phyloP scores from a whole-genome alignment of 2,888 invertebrate genomes.

The Agrotis segetum region DNA sequence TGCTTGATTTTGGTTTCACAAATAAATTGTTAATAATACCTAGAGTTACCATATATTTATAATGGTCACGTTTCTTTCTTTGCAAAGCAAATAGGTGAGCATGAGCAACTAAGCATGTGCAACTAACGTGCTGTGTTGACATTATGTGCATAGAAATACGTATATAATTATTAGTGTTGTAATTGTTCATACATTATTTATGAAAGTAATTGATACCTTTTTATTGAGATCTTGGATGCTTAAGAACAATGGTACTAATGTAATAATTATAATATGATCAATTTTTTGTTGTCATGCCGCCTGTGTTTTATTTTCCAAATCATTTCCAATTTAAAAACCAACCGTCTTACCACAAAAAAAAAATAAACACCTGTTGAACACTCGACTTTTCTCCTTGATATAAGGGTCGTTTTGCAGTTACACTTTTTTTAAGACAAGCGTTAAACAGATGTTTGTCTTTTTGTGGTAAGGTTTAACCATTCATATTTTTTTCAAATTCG shows the following conservation, averaged over 20 bases:
- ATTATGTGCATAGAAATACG: conserved; percentile 21
- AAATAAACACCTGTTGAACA: no score
- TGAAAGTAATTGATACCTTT: background rate
- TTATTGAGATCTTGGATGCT: background rate
- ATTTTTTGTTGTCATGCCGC: background rate
- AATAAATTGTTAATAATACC: conserved; percentile 5
- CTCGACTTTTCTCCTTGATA: no score
- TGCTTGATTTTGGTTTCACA: conserved; percentile 8
- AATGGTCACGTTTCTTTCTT: conserved; percentile 26
- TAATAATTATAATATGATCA: background rate
- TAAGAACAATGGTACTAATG: conserved; percentile 9
- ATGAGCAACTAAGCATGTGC: conserved; percentile 1
- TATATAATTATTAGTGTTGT: conserved; percentile 12
- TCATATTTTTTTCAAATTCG: background rate
- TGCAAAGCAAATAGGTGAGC: conserved; percentile 1
- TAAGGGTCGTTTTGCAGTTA: no score
- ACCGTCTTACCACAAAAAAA: no score
- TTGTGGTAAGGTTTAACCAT: no score
- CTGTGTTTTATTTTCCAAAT: background rate
- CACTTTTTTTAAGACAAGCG: no score
- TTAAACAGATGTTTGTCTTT: no score
- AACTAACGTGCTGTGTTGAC: background rate
- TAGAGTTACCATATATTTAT: background rate
- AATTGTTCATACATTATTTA: conserved; percentile 28
- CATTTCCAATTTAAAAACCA: background rate